phyloP scores from a whole-genome alignment of 2,888 invertebrate species.

The Brachyopa scutellaris region DNA sequence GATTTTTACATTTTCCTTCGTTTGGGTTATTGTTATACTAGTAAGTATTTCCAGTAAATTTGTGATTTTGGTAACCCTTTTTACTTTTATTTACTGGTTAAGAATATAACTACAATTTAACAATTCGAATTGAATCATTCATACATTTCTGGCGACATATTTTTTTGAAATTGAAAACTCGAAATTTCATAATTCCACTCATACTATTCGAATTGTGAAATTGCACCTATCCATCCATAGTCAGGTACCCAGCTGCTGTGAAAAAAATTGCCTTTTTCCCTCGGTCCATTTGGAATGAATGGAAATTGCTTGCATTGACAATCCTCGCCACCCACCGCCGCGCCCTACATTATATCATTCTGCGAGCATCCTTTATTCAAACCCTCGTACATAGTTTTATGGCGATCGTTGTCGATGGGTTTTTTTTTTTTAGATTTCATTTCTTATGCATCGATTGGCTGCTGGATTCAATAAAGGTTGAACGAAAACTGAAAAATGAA shows the following conservation, averaged over 20 bases:
- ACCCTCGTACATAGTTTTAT: neutral
- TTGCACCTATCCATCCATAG: neutral
- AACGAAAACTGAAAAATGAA: conserved; percentile 50
- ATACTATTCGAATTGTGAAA: too few species aligned
- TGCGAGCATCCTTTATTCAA: conserved; percentile 38
- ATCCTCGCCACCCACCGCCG: neutral
- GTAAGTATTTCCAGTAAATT: too few species aligned
- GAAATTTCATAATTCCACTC: too few species aligned
- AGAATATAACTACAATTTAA: too few species aligned
- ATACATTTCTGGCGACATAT: too few species aligned
- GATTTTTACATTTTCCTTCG: too few species aligned
- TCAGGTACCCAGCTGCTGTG: neutral
- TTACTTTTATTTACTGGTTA: too few species aligned
- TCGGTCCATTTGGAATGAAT: conserved; percentile 10
- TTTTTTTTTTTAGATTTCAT: conserved; percentile 10
- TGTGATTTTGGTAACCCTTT: too few species aligned
- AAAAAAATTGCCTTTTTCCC: neutral
- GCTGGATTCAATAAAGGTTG: conserved; percentile 31
- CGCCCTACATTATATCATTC: conserved; percentile 25
- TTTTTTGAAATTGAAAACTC: too few species aligned
- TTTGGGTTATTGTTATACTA: too few species aligned
- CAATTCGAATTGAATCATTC: too few species aligned
- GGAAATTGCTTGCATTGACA: conserved; percentile 12
- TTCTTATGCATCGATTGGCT: conserved; percentile 48
- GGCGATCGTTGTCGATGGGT: conserved; percentile 5